Evolutionary conservation across 53 echinoderm and acorn worm species (phyloP).

Genomic region (Holothuria leucospilota): DNA sequence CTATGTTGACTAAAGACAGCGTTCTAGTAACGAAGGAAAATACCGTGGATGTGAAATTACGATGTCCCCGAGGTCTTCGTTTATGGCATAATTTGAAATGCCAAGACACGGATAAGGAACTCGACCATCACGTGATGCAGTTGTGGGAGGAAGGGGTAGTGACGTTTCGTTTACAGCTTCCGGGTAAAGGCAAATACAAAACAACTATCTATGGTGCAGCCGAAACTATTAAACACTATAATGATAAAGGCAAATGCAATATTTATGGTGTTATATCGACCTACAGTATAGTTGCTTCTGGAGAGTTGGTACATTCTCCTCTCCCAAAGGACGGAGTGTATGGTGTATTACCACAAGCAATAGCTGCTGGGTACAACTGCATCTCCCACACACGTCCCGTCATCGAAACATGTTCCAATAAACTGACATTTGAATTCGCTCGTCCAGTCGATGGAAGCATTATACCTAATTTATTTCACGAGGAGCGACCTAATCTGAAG

Average conservation of each 20-base stretch:
- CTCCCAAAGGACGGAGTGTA: constrained; percentile 27
- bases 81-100: constrained; percentile 16
- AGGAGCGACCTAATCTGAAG: constrained; percentile 35
- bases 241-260: neutral
- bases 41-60: neutral
- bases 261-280: constrained; percentile 22
- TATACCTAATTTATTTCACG: constrained; percentile 25
- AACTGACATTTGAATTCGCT: constrained; percentile 26
- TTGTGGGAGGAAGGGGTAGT: constrained; percentile 24
- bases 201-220: constrained; percentile 20
- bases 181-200: constrained; percentile 2
- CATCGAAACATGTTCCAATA: constrained; percentile 25
- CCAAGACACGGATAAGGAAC: neutral
- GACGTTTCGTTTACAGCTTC: neutral
- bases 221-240: neutral
- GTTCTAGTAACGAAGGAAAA: neutral
- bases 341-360: constrained; percentile 22
- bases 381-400: constrained; percentile 22
- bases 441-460: constrained; percentile 15
- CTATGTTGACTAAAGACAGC: neutral
- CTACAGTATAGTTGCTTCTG: neutral
- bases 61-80: constrained; percentile 38
- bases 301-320: neutral
- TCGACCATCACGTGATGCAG: constrained; percentile 35
- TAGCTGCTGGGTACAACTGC: constrained; percentile 21